These are phyloP conservation scores for Hiodon alosoides DNA, from an alignment of 2,113 vertebrate species.

Conservation along the genomic window DNA sequence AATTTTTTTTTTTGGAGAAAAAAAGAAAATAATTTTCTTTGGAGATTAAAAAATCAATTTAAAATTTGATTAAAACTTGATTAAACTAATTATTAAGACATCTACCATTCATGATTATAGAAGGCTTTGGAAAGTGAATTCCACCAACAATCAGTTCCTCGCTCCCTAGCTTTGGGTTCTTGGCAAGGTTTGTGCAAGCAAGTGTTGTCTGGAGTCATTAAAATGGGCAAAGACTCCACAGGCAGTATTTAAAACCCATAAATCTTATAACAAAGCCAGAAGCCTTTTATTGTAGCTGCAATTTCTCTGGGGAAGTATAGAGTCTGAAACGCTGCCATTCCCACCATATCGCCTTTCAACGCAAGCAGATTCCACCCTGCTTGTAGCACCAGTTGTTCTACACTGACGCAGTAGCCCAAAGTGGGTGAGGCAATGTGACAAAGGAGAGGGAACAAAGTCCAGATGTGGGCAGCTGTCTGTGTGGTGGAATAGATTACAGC, in stretches of 20 bases:
- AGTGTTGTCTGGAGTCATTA: background rate
- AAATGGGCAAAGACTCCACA: background rate
- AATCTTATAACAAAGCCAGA: background rate
- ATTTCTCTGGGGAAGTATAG: background rate
- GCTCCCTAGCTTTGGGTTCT: background rate
- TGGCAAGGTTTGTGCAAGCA: background rate
- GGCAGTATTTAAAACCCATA: background rate
- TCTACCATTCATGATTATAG: too few relatives aligned
- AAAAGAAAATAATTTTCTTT: too few relatives aligned
- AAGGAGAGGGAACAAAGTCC: too few relatives aligned
- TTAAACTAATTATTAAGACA: too few relatives aligned
- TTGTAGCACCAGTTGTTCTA: background rate
- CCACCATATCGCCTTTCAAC: slow-evolving; percentile 21
- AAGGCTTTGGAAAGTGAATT: too few relatives aligned
- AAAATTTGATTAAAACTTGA: too few relatives aligned
- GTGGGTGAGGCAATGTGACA: background rate
- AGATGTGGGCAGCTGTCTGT: background rate
- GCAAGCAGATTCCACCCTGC: background rate
- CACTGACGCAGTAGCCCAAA: background rate
- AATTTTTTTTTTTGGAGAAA: too few relatives aligned
- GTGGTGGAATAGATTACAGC: background rate
- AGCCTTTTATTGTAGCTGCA: background rate
- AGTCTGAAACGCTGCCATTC: slow-evolving; percentile 6
- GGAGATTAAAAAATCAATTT: too few relatives aligned
- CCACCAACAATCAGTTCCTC: background rate